These are phyloP conservation scores for Linyphia triangularis DNA, from an alignment of 2,888 invertebrate genomes.

Conservation along the genomic window DNA sequence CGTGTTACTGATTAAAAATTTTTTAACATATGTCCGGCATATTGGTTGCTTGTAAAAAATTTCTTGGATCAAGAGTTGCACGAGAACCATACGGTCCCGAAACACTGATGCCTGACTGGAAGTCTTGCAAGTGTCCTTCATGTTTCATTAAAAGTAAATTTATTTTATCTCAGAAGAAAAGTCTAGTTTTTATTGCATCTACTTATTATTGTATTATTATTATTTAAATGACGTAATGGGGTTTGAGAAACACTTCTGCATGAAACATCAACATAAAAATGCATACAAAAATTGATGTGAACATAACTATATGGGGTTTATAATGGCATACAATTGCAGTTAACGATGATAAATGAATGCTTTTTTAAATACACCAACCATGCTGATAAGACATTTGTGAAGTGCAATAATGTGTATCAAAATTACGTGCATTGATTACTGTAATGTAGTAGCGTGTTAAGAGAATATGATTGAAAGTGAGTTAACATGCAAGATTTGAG, in stretches of 20 bases:
- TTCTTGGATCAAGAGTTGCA: too few species aligned
- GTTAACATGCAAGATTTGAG: constrained; percentile 1
- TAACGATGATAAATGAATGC: not conserved
- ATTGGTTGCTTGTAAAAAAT: too few species aligned
- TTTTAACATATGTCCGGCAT: too few species aligned
- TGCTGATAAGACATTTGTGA: constrained; percentile 3
- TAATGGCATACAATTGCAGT: not conserved
- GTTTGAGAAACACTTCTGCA: constrained; percentile 28
- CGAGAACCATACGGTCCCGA: too few species aligned
- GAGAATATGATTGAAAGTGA: not conserved
- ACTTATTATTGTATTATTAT: too few species aligned
- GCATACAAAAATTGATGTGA: not conserved
- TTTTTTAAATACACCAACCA: not conserved
- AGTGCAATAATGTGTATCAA: constrained; percentile 7
- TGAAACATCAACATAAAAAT: constrained; percentile 2
- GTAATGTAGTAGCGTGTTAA: not conserved
- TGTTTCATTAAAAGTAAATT: too few species aligned
- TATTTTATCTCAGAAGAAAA: too few species aligned
- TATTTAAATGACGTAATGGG: too few species aligned
- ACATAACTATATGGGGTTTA: not conserved
- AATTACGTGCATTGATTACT: not conserved
- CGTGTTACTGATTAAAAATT: too few species aligned
- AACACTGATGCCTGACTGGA: too few species aligned
- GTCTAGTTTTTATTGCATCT: too few species aligned
- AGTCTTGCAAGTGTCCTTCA: too few species aligned